Base-by-base conservation (phyloP, 1,140 invertebrate genomes). In the Drosophila oshimai region DNA sequence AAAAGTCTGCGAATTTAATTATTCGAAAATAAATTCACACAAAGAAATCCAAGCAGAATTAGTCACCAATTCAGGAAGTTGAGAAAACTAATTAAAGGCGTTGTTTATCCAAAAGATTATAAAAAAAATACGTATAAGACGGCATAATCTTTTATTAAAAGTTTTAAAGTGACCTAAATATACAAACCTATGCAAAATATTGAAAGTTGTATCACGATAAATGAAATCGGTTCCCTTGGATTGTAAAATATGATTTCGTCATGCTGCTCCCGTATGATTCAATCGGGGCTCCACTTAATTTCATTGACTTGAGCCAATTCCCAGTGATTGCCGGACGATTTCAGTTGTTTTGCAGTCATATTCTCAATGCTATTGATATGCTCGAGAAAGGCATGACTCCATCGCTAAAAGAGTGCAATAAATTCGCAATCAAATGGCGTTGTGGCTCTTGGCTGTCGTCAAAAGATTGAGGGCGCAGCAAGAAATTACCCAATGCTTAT, bases 401-500 rank as follows among this genome's bases (percentile, higher is more conserved):
- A 37, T 61, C 31, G n/a, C 33, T 24, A 28, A 18, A 28, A 61
- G 36, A 45, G 46, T 44, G 36, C 57, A 62, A 64, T 54, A 79
- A 75, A 70, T 62, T 50, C 17, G 28, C 61, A 45, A 50, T 74
- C 50, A 62, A 65, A 24, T 20, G 7, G 7, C 7, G 13, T 29
- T 7, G 20, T 41, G 9, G 2, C 4, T 6, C 4, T 22, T 9
- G 7, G 0, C 2, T 4, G 4, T 18, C 28, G n/a, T 24, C 7
- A 9, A 22, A 33, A 45, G 6, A 36, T 22, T 45, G 24, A 31
- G 28, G 18, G 28, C 17, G 31, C 22, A 12, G 4, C 36, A 18
- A 39, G 6, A 39, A 60, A 20, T 37, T 44, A 28, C 22, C 36
- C 20, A 50, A 26, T 24, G 20, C 15, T 42, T 18, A 50, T 50